phyloP scores from a whole-genome alignment of 2,888 invertebrate species.

The Meganola albula region DNA sequence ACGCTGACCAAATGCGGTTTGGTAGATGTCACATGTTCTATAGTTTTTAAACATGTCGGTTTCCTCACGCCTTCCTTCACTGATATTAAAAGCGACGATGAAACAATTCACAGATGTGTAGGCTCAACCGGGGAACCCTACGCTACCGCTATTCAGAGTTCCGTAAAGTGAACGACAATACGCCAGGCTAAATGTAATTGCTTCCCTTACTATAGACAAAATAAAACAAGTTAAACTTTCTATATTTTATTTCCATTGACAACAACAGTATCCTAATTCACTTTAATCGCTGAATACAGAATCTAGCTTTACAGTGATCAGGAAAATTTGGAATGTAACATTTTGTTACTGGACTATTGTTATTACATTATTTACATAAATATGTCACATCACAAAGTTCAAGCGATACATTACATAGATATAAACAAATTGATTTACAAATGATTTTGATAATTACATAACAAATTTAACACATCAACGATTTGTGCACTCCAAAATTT shows the following conservation, averaged over 20 bases:
- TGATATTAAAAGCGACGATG: too few relatives aligned
- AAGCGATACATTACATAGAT: conserved; percentile 34
- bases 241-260: conserved; percentile 71
- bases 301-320: conserved; percentile 43
- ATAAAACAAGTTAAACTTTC: conserved; percentile 49
- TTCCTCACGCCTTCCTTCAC: too few relatives aligned
- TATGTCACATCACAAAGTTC: conserved; percentile 33
- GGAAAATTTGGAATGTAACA: conserved; percentile 67
- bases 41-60: too few relatives aligned
- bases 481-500: conserved; percentile 49
- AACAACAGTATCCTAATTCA: conserved; percentile 68
- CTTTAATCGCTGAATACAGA: conserved; percentile 43
- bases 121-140: too few relatives aligned
- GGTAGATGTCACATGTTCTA: too few relatives aligned
- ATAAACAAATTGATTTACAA: conserved; percentile 26
- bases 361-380: conserved; percentile 43
- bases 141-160: too few relatives aligned
- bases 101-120: too few relatives aligned
- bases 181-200: too few relatives aligned
- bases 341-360: conserved; percentile 48
- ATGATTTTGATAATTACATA: conserved; percentile 28
- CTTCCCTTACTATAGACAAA: conserved; percentile 13
- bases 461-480: conserved; percentile 43
- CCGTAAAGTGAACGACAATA: too few relatives aligned
- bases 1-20: too few relatives aligned